These are phyloP conservation scores for Anguilla japonica DNA, from an alignment of 2,113 vertebrate species.

Conservation along the genomic window DNA sequence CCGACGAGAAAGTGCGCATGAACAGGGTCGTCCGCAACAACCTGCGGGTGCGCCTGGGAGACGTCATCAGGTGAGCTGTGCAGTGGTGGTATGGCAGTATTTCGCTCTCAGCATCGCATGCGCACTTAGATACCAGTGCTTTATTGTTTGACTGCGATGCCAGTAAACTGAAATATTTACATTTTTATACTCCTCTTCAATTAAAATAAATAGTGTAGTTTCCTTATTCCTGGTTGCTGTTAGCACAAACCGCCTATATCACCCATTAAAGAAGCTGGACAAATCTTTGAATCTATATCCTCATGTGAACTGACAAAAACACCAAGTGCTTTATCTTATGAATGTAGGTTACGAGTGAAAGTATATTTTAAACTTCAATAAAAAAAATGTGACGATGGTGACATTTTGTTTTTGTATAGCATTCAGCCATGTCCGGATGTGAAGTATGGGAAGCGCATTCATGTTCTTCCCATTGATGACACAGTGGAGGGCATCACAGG, in stretches of 20 bases:
- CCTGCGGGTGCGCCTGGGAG: constrained; percentile 90
- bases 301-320: not conserved
- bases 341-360: not conserved
- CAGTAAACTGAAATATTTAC: too few relatives aligned
- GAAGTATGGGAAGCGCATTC: constrained; percentile 97
- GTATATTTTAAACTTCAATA: not conserved
- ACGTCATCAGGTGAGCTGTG: constrained; percentile 86
- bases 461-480: constrained; percentile 95
- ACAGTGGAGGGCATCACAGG: constrained; percentile 97
- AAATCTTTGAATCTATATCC: not conserved
- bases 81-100: not conserved
- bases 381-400: not conserved
- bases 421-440: constrained; percentile 98
- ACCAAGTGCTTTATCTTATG: not conserved
- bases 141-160: too few relatives aligned
- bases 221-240: too few relatives aligned
- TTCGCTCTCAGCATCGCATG: not conserved
- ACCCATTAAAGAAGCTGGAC: not conserved
- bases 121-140: too few relatives aligned
- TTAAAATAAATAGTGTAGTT: too few relatives aligned
- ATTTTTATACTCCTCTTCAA: too few relatives aligned
- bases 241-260: too few relatives aligned
- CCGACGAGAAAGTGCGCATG: constrained; percentile 99
- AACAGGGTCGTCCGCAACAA: constrained; percentile 98
- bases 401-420: constrained; percentile 59